These are phyloP conservation scores for Drosophila orosa DNA, from an alignment of 1,140 invertebrate species.

Conservation along the genomic window DNA sequence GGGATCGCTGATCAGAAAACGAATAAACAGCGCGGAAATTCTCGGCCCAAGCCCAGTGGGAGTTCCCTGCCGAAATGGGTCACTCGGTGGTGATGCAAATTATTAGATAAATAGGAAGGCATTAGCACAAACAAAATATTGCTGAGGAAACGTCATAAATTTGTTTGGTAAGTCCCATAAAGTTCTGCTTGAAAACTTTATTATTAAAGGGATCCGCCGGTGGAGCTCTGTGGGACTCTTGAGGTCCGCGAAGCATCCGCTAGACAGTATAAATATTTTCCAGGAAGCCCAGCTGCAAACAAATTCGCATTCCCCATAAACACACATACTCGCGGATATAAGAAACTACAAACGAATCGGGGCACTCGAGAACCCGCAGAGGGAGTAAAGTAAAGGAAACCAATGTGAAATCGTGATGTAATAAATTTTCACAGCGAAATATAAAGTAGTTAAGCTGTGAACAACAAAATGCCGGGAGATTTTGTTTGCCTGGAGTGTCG, in stretches of 20 bases:
- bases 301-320: conserved; percentile 43
- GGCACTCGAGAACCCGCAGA: conserved; percentile 52
- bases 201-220: conserved; percentile 51
- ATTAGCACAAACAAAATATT: conserved; percentile 37
- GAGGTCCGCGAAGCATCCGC: conserved; percentile 46
- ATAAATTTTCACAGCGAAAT: conserved; percentile 64
- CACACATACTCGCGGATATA: conserved; percentile 17
- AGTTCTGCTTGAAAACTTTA: conserved; percentile 64
- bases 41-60: conserved; percentile 25
- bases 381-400: conserved; percentile 31
- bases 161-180: conserved; percentile 61
- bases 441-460: conserved; percentile 45
- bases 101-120: conserved; percentile 25
- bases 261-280: conserved; percentile 71
- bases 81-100: conserved; percentile 24
- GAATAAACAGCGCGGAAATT: conserved; percentile 6
- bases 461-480: conserved; percentile 37
- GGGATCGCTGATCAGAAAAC: conserved; percentile 15
- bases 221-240: conserved; percentile 13
- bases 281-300: conserved; percentile 79
- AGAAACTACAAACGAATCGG: conserved; percentile 41
- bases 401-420: conserved; percentile 70
- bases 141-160: conserved; percentile 57
- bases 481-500: conserved; percentile 34
- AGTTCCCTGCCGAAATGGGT: conserved; percentile 25